A percentile compares a stretch with the other conserved stretches of the same genome.
These are phyloP conservation scores for Pocota personata DNA, from an alignment of 2,888 invertebrate species.

Conservation along the genomic window DNA sequence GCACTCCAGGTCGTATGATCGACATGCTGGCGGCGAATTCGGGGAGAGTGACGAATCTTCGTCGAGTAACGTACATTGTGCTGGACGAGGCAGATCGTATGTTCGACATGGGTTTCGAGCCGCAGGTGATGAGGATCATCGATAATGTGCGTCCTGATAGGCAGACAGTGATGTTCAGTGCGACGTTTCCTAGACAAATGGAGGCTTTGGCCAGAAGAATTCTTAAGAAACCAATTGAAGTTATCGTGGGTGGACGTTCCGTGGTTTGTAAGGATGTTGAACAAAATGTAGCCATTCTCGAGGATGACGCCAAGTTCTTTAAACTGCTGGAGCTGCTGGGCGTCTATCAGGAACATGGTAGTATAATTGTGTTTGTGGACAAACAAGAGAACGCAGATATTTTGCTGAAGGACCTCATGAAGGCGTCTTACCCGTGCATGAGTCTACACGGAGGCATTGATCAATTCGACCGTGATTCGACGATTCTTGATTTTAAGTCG, in stretches of 20 bases:
- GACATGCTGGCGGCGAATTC: conserved; percentile 99
- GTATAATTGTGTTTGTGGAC: conserved; percentile 98
- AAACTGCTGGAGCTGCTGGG: conserved; percentile 99
- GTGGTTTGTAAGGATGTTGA: conserved; percentile 99
- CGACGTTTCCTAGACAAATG: conserved; percentile 99
- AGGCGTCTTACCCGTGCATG: conserved; percentile 97
- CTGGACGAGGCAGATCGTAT: conserved; percentile 99
- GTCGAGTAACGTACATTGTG: conserved; percentile 98
- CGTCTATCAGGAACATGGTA: conserved; percentile 94
- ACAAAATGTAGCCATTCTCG: conserved; percentile 95
- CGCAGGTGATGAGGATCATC: conserved; percentile 93
- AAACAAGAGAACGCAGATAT: conserved; percentile 99
- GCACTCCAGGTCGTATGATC: conserved; percentile 99
- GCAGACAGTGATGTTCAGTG: conserved; percentile 99
- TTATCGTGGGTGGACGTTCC: conserved; percentile 97
- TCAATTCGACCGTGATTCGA: conserved; percentile 99
- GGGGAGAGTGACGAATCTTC: conserved; percentile 97
- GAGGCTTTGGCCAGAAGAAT: conserved; percentile 98
- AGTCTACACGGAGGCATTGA: conserved; percentile 99
- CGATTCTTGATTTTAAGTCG: conserved; percentile 98
- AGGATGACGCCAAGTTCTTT: conserved; percentile 98
- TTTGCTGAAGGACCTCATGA: conserved; percentile 96
- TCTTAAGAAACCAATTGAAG: conserved; percentile 96
- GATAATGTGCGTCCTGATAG: conserved; percentile 98
- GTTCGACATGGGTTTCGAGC: conserved; percentile 99